Conservation (phyloP, 1,140 invertebrate species). For the Drosophila grimshawi region DNA sequence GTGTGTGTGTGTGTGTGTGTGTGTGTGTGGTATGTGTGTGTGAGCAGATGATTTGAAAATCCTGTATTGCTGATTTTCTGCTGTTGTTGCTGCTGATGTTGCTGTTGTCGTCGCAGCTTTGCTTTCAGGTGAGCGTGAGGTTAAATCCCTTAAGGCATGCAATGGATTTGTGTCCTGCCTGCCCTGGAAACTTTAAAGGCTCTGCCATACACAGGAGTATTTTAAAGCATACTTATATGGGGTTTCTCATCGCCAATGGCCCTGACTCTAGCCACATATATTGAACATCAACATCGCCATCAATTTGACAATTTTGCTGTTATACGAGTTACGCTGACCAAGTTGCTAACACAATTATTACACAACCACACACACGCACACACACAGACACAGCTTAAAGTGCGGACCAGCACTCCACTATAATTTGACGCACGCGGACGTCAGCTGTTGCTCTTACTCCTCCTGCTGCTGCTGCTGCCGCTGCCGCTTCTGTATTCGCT, state of each 20-base stretch:
- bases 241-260: constrained; percentile 16
- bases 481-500: neutral
- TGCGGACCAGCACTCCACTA: neutral
- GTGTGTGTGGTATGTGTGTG: constrained; percentile 29
- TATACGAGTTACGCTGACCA: neutral
- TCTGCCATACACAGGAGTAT: constrained; percentile 22
- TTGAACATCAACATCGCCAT: neutral
- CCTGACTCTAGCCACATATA: neutral
- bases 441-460: constrained; percentile 11
- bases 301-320: neutral
- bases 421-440: constrained; percentile 21
- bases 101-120: constrained; percentile 68
- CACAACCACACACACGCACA: neutral
- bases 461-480: neutral
- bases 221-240: constrained; percentile 40
- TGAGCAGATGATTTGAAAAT: constrained; percentile 76
- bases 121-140: constrained; percentile 70
- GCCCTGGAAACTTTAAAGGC: constrained; percentile 22
- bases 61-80: constrained; percentile 80
- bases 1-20: constrained; percentile 8
- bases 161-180: constrained; percentile 59
- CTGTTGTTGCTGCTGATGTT: constrained; percentile 27
- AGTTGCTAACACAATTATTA: constrained; percentile 16
- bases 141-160: constrained; percentile 71
- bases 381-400: neutral